Conservation (phyloP, 35 echinoderm and acorn worm genomes). For the Ophioderma brevispina region DNA sequence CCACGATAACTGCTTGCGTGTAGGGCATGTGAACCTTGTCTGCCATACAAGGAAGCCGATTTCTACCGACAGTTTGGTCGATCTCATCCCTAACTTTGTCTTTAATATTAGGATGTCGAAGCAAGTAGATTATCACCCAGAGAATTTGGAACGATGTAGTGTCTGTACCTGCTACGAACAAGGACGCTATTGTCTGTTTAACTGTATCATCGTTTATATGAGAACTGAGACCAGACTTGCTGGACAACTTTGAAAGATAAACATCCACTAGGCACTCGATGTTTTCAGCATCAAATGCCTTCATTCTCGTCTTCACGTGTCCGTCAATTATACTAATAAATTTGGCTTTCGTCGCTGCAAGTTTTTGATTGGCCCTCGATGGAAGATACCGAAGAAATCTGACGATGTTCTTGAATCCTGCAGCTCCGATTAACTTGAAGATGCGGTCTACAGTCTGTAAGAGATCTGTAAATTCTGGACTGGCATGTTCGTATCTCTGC, state of each 20-base stretch:
- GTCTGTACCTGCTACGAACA: neutral
- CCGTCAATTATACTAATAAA: neutral
- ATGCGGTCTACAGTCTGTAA: neutral
- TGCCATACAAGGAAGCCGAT: constrained; percentile 33
- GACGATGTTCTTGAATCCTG: neutral
- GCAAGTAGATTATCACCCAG: neutral
- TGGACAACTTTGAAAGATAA: neutral
- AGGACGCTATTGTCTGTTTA: neutral
- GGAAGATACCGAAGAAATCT: neutral
- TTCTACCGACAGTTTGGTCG: constrained; percentile 41
- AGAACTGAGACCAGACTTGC: neutral
- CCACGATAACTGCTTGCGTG: constrained; percentile 46
- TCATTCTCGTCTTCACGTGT: neutral
- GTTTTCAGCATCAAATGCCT: neutral
- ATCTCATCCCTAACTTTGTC: constrained; percentile 68
- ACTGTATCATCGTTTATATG: neutral
- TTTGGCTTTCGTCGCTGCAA: neutral
- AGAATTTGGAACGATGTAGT: neutral
- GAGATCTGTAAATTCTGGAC: neutral
- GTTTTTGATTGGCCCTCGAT: neutral
- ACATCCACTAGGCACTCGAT: neutral
- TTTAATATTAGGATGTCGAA: neutral
- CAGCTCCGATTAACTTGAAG: neutral
- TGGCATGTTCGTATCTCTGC: constrained; percentile 51
- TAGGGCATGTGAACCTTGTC: constrained; percentile 57